These are phyloP conservation scores for Orthosia gracilis DNA, from an alignment of 2,888 invertebrate species.

Conservation along the genomic window DNA sequence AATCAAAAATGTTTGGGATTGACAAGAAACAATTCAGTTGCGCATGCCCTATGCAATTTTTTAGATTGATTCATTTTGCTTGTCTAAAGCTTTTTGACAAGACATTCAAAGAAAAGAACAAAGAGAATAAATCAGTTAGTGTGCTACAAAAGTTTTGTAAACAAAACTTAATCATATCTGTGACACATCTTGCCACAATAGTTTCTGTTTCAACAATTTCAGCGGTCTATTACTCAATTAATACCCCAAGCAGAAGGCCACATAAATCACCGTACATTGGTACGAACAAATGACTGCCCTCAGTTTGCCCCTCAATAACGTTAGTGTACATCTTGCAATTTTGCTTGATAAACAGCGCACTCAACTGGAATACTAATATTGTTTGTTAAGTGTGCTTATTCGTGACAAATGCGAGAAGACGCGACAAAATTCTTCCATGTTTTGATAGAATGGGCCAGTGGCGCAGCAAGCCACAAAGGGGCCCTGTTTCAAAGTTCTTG, in stretches of 20 bases:
- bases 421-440: slow-evolving; percentile 44
- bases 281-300: slow-evolving; percentile 59
- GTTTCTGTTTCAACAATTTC: background rate
- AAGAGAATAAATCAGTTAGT: too few species aligned
- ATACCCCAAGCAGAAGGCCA: slow-evolving; percentile 33
- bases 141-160: background rate
- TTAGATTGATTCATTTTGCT: too few species aligned
- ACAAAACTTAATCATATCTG: background rate
- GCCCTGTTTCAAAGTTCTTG: too few species aligned
- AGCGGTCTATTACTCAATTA: slow-evolving; percentile 35
- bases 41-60: too few species aligned
- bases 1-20: too few species aligned
- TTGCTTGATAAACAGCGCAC: slow-evolving; percentile 60
- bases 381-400: slow-evolving; percentile 48
- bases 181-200: background rate
- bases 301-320: slow-evolving; percentile 56
- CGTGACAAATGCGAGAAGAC: slow-evolving; percentile 43
- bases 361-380: slow-evolving; percentile 58
- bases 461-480: too few species aligned
- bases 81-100: too few species aligned
- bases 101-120: too few species aligned
- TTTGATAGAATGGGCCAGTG: slow-evolving; percentile 30
- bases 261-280: slow-evolving; percentile 63
- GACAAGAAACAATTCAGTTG: too few species aligned
- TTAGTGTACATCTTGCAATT: slow-evolving; percentile 61